phyloP scores from a whole-genome alignment of 2,113 vertebrate species.

The Mus pahari region DNA sequence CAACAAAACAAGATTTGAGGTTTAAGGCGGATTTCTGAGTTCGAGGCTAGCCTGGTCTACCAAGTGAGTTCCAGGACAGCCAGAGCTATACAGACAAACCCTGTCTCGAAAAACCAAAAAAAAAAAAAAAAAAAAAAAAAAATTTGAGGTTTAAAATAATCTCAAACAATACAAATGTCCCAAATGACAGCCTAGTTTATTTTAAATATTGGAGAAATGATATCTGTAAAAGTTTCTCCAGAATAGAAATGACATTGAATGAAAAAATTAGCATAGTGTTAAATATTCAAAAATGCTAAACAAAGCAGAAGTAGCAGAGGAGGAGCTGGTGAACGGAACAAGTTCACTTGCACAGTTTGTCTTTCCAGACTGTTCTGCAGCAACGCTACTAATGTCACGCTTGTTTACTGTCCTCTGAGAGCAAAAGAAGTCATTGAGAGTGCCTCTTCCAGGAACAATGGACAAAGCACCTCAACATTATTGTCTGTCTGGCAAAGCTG shows the following conservation, averaged over 20 bases:
- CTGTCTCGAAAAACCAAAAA: neutral
- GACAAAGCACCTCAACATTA: conserved; percentile 29
- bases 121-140: conserved; percentile 2
- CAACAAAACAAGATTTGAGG: conserved; percentile 1
- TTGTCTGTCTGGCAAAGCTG: conserved; percentile 29
- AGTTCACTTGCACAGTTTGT: conserved; percentile 57
- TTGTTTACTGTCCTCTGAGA: conserved; percentile 66
- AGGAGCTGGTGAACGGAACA: conserved; percentile 44
- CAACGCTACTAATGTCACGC: conserved; percentile 65
- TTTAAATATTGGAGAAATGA: conserved; percentile 49
- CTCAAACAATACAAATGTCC: conserved; percentile 10
- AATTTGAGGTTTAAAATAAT: conserved; percentile 57
- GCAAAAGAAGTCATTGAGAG: conserved; percentile 21
- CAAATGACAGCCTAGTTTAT: conserved; percentile 29
- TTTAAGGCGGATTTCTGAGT: no score
- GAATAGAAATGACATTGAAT: conserved; percentile 60
- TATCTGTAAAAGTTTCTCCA: conserved; percentile 12
- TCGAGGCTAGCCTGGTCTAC: no score
- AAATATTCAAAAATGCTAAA: conserved; percentile 64
- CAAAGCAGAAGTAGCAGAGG: conserved; percentile 60
- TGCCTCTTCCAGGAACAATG: conserved; percentile 61
- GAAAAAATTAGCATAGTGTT: conserved; percentile 60
- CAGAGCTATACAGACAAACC: no score
- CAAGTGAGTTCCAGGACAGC: no score
- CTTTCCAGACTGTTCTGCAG: conserved; percentile 52